Evolutionary conservation across 2,888 invertebrate genomes (phyloP).

Genomic region (Tenthredo amoena): DNA sequence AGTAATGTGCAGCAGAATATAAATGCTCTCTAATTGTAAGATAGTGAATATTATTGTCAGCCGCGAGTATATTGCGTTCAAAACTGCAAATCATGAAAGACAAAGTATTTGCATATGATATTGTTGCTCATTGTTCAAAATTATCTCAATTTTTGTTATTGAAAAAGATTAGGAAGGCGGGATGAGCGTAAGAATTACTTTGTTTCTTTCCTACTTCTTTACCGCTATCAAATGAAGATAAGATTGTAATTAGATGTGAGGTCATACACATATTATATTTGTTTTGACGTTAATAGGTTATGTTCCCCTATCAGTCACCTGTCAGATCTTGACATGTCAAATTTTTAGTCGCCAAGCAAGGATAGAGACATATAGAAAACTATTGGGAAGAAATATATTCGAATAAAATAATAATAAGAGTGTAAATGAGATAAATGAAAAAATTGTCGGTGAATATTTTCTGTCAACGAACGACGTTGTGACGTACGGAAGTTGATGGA

Average conservation of each 20-base stretch:
- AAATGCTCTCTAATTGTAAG: neutral
- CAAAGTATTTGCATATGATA: neutral
- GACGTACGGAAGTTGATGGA: conserved; percentile 62
- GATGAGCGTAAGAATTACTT: neutral
- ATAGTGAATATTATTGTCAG: neutral
- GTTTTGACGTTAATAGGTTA: conserved; percentile 44
- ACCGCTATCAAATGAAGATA: neutral
- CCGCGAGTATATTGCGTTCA: neutral
- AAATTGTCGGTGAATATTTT: conserved; percentile 7
- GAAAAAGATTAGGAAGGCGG: neutral
- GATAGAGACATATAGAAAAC: conserved; percentile 11
- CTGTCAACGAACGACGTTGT: conserved; percentile 52
- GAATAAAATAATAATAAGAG: conserved; percentile 8
- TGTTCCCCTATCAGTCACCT: conserved; percentile 32
- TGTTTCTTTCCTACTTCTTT: neutral
- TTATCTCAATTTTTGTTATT: neutral
- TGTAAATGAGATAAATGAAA: neutral
- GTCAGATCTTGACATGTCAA: conserved; percentile 24
- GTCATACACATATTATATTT: neutral
- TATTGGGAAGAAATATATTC: neutral
- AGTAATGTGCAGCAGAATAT: neutral
- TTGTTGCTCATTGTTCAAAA: neutral
- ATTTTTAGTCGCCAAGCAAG: conserved; percentile 29
- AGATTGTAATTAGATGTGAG: neutral
- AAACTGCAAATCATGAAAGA: neutral